A percentile compares a stretch with the other conserved stretches of the same genome.
Evolutionary conservation across 1,140 invertebrate species (phyloP).

Genomic region (Cydia strobilella): DNA sequence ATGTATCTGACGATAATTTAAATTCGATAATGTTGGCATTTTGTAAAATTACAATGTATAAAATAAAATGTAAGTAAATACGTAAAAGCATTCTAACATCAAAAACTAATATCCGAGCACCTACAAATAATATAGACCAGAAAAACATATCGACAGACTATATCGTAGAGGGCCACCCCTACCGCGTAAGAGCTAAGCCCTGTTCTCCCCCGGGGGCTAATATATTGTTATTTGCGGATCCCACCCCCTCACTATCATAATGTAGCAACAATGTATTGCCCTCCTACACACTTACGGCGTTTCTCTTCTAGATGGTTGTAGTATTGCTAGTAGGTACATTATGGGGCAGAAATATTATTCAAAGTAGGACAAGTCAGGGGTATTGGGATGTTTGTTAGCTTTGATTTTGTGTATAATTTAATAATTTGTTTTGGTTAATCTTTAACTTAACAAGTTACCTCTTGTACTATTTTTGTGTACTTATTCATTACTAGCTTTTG

Average conservation of each 20-base stretch:
- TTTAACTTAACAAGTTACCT: too few relatives aligned
- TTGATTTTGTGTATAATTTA: neutral
- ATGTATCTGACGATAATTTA: too few relatives aligned
- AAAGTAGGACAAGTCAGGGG: conserved; percentile 2
- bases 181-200: conserved; percentile 65
- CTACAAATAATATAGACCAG: too few relatives aligned
- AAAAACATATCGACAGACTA: neutral
- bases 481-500: too few relatives aligned
- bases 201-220: conserved; percentile 67
- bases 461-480: too few relatives aligned
- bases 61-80: too few relatives aligned
- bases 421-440: neutral
- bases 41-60: too few relatives aligned
- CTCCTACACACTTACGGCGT: neutral
- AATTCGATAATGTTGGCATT: too few relatives aligned
- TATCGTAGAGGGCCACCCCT: conserved; percentile 34
- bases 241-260: conserved; percentile 41
- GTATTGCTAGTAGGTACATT: neutral
- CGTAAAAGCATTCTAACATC: too few relatives aligned
- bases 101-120: too few relatives aligned
- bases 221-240: conserved; percentile 73
- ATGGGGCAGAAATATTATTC: conserved; percentile 15
- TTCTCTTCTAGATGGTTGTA: neutral
- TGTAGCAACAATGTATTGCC: conserved; percentile 19
- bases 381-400: conserved; percentile 8